A percentile compares a stretch with the other conserved stretches of the same genome.
phyloP scores from a whole-genome alignment of 2,888 invertebrate genomes.

The Malthinus seriepunctatus region DNA sequence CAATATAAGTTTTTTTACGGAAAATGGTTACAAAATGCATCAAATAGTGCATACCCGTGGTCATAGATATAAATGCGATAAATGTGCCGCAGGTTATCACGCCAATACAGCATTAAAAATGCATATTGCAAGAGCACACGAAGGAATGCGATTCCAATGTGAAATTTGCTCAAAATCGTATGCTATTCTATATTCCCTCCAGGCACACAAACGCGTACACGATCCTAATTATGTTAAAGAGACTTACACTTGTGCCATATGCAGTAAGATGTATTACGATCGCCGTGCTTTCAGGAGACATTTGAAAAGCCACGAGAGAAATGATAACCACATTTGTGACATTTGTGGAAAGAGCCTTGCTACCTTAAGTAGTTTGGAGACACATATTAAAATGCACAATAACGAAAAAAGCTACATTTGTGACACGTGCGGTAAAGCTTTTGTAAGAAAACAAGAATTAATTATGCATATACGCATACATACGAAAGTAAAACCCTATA shows the following conservation, averaged over 20 bases:
- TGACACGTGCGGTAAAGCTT: conserved; percentile 46
- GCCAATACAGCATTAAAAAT: conserved; percentile 21
- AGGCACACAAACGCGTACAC: conserved; percentile 28
- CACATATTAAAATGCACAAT: conserved; percentile 37
- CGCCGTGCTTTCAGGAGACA: conserved; percentile 6
- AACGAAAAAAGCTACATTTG: conserved; percentile 34
- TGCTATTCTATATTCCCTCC: conserved; percentile 43
- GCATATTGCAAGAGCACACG: conserved; percentile 31
- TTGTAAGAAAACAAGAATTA: conserved; percentile 50
- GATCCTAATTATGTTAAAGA: conserved; percentile 26
- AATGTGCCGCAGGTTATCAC: conserved; percentile 46
- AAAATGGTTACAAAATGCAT: too few species aligned
- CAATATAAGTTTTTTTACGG: conserved; percentile 39
- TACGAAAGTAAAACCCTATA: conserved; percentile 57
- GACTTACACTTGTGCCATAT: conserved; percentile 22
- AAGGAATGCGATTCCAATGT: conserved; percentile 39
- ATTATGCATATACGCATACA: conserved; percentile 59
- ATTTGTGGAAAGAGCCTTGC: conserved; percentile 50
- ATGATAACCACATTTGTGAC: conserved; percentile 39
- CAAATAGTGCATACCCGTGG: conserved; percentile 46
- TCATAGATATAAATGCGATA: conserved; percentile 43
- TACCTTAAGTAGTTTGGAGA: conserved; percentile 23
- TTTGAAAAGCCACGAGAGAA: neutral
- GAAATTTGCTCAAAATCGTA: conserved; percentile 53
- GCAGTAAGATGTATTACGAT: conserved; percentile 22